Percentiles rank a stretch among this genome's conserved stretches.
Evolutionary conservation across 2,113 vertebrate species (phyloP).

Genomic region (Piprites chloris): DNA sequence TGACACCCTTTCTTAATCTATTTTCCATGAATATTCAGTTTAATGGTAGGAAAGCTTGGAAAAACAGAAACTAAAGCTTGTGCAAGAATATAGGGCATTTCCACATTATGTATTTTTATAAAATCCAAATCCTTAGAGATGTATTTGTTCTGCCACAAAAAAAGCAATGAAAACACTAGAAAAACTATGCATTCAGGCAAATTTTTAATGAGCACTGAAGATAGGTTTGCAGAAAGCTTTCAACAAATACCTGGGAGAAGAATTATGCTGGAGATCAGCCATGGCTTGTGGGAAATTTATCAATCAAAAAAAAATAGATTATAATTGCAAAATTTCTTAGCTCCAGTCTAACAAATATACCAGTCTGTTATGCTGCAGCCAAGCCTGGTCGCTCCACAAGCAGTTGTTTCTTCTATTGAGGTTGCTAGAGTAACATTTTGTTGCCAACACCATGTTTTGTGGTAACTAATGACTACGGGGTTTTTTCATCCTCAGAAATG

Average conservation of each 20-base stretch:
- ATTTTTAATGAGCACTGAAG: not conserved
- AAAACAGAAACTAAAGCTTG: not conserved
- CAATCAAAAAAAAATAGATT: not conserved
- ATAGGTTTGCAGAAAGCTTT: not conserved
- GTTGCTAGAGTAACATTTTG: not conserved
- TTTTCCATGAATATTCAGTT: conserved; percentile 13
- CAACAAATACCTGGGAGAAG: not conserved
- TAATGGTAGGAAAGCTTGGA: not conserved
- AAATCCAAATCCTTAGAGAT: not conserved
- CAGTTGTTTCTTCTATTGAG: not conserved
- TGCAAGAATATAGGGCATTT: not conserved
- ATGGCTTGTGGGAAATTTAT: not conserved
- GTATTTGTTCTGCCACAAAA: not conserved
- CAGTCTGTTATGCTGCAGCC: not conserved
- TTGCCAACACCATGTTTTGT: not conserved
- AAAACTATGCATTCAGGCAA: not conserved
- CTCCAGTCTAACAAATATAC: not conserved
- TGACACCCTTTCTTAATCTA: not conserved
- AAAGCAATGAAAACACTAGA: not conserved
- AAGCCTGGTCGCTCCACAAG: not conserved
- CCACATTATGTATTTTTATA: not conserved
- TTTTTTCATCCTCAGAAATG: not conserved
- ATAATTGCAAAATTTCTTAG: not conserved
- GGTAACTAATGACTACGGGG: not conserved
- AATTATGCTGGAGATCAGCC: not conserved